Percentiles rank a stretch among this genome's conserved stretches.
These are phyloP conservation scores for Amblyjoppa fuscipennis DNA, from an alignment of 2,888 invertebrate genomes.

Conservation along the genomic window DNA sequence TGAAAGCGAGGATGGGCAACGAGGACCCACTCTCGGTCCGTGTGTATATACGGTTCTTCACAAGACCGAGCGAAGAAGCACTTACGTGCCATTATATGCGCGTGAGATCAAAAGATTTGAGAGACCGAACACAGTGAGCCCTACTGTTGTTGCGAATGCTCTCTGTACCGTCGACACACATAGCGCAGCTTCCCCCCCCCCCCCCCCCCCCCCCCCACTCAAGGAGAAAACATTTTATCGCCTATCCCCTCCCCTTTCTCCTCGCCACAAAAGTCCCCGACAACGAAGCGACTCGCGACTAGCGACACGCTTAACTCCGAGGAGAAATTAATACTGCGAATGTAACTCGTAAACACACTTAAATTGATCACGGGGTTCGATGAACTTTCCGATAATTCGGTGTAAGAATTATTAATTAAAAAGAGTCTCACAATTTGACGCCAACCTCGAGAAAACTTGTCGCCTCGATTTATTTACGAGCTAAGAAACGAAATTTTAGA, in stretches of 20 bases:
- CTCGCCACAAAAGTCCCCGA: not conserved
- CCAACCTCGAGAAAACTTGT: not conserved
- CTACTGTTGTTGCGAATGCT: not conserved
- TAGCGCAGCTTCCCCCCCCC: constrained; percentile 7
- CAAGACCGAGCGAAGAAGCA: constrained; percentile 16
- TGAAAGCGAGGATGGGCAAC: constrained; percentile 63
- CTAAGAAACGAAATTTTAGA: too few species aligned
- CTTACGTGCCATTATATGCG: constrained; percentile 26
- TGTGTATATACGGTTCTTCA: not conserved
- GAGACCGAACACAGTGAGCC: not conserved
- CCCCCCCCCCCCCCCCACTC: constrained; percentile 39
- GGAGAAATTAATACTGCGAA: constrained; percentile 32
- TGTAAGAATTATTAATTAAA: constrained; percentile 37
- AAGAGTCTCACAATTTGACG: not conserved
- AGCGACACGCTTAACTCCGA: not conserved
- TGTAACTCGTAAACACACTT: constrained; percentile 28
- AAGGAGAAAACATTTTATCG: constrained; percentile 54
- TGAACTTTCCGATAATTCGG: constrained; percentile 16
- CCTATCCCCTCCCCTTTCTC: not conserved
- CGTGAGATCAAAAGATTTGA: constrained; percentile 56
- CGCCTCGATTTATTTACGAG: not conserved
- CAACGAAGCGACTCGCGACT: constrained; percentile 1
- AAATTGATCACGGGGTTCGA: not conserved
- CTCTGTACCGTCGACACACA: constrained; percentile 4
- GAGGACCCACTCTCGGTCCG: constrained; percentile 31